Evolutionary conservation across 2,888 invertebrate species (phyloP).

Genomic region (Himalopsyche tibetana): DNA sequence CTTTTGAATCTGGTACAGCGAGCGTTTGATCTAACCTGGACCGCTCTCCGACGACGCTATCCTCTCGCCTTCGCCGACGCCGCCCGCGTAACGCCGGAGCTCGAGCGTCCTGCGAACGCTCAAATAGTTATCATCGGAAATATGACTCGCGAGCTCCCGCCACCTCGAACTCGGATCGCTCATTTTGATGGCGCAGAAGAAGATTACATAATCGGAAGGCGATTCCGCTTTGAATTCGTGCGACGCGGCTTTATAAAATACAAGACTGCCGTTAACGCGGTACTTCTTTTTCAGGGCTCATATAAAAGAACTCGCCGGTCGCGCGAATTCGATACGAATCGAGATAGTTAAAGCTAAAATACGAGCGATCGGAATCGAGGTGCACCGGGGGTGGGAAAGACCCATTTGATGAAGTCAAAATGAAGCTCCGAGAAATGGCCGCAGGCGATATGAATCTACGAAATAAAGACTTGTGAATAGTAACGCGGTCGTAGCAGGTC

Average conservation of each 20-base stretch:
- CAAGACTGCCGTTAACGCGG: constrained; percentile 47
- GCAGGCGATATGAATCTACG: constrained; percentile 17
- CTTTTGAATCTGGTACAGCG: constrained; percentile 85
- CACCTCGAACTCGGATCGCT: neutral
- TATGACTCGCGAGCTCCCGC: no score
- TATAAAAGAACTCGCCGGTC: constrained; percentile 53
- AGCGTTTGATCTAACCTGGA: constrained; percentile 81
- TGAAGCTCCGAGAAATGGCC: neutral
- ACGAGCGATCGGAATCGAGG: neutral
- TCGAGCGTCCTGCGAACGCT: no score
- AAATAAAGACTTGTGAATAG: constrained; percentile 24
- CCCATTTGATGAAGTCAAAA: neutral
- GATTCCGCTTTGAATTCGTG: constrained; percentile 11
- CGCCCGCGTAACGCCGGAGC: neutral
- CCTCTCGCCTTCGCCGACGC: constrained; percentile 29
- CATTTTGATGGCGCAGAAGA: neutral
- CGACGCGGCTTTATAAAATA: constrained; percentile 23
- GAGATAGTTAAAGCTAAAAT: constrained; percentile 12
- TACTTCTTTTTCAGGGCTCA: constrained; percentile 58
- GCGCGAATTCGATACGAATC: constrained; percentile 18
- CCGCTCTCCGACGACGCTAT: constrained; percentile 56
- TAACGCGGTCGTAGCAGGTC: constrained; percentile 38
- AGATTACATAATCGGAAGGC: neutral
- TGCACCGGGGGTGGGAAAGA: neutral
- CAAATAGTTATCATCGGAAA: no score